Evolutionary conservation across 1,140 invertebrate species (phyloP).

Genomic region (Amyelois transitella): DNA sequence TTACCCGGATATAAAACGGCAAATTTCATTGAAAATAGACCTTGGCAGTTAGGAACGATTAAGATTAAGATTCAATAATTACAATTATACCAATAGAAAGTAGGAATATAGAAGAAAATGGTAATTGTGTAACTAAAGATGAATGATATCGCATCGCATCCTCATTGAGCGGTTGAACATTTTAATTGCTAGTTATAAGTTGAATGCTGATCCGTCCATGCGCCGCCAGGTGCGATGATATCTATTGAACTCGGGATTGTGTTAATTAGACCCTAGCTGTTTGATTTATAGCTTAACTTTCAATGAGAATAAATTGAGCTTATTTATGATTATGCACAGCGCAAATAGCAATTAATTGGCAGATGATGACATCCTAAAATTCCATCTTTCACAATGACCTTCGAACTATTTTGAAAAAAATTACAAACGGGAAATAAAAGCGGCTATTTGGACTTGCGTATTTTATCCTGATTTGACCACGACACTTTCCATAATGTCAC

Average conservation of each 20-base stretch:
- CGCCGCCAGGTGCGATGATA: conserved; percentile 41
- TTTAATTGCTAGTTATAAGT: conserved; percentile 21
- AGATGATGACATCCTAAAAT: too few relatives aligned
- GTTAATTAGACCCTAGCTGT: conserved; percentile 50
- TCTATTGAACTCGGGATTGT: conserved; percentile 27
- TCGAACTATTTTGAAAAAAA: too few relatives aligned
- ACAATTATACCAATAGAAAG: too few relatives aligned
- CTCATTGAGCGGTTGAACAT: conserved; percentile 6
- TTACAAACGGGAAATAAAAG: conserved; percentile 39
- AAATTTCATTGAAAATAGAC: too few relatives aligned
- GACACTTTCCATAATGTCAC: conserved; percentile 56
- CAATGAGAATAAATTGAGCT: conserved; percentile 34
- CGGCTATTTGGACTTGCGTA: conserved; percentile 1
- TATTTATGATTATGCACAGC: conserved; percentile 42
- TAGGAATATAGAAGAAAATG: too few relatives aligned
- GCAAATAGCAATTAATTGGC: too few relatives aligned
- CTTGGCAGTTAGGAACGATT: too few relatives aligned
- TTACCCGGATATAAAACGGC: too few relatives aligned
- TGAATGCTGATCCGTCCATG: conserved; percentile 4
- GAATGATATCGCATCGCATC: too few relatives aligned
- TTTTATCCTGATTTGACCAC: conserved; percentile 36
- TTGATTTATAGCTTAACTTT: conserved; percentile 53
- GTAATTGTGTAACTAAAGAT: too few relatives aligned
- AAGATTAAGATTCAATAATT: too few relatives aligned
- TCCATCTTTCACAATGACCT: too few relatives aligned